Base-by-base conservation (phyloP, 2,797 vertebrate species). In the Paedocypris micromegethes region DNA sequence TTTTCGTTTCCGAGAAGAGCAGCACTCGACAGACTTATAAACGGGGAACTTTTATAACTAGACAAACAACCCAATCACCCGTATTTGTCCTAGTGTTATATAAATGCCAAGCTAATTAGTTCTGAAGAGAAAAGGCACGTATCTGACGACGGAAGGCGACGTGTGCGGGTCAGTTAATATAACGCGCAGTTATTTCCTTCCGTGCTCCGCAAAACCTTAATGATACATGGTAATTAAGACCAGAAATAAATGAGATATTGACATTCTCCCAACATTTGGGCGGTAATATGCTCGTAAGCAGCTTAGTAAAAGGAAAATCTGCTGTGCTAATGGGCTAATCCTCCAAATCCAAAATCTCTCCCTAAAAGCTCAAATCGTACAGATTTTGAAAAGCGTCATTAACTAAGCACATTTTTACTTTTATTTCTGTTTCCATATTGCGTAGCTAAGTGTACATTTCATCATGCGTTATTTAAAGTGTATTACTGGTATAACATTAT, bases 221-320 rank as follows among this genome's bases (percentile, higher is more conserved):
- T 55, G 59, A 39, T 37, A 9, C 51, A 44, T 47, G 60, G 62
- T 72, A 66, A 72, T 72, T 72, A 66, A 53, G 49, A 43, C 63
- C 39, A 23, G 50, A 53, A 65, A 77, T 81, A 72, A 41, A 71
- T 60, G 39, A 82, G 73, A 81, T 84, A 84, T 82, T 86, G 83
- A 84, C 83, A 81, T 82, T 80, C 78, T 80, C 70, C 75, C 75
- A 61, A 66, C 74, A 78, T 82, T 77, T 76, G 40, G 41, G 68
- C 5, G 48, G 56, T 78, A 80, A 82, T 79, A 78, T 81, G 80
- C 66, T 73, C 57, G 58, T 80, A 82, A 86, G 83, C 81, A 77
- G 83, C 82, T 85, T 85, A 86, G 72, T 55, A 74, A 77, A 56
- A 77, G 81, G 81, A 77, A 83, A 79, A 81, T 66, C 40, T 49